Evolutionary conservation across 1,140 invertebrate species (phyloP).

Genomic region (Trialeurodes vaporariorum): DNA sequence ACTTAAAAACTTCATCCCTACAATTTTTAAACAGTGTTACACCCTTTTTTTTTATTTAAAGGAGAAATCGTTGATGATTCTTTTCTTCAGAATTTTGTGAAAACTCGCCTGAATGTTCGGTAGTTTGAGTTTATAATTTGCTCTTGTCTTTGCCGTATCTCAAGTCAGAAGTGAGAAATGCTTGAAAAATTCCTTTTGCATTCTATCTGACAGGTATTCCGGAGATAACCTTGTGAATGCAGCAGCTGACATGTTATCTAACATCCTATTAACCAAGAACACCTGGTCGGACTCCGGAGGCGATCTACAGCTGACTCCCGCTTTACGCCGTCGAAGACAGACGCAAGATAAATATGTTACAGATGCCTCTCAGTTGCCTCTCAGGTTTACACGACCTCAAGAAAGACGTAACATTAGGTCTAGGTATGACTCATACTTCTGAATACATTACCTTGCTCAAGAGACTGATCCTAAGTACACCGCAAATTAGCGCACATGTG

Average conservation of each 20-base stretch:
- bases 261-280: constrained; percentile 2
- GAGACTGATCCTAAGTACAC: too few relatives aligned
- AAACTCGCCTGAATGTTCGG: too few relatives aligned
- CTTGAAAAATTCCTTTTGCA: neutral
- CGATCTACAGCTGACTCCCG: constrained; percentile 38
- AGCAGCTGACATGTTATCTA: neutral
- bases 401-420: constrained; percentile 13
- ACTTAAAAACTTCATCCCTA: too few relatives aligned
- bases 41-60: too few relatives aligned
- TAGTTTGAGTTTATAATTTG: too few relatives aligned
- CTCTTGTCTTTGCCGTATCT: too few relatives aligned
- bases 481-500: too few relatives aligned
- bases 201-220: neutral
- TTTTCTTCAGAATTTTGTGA: too few relatives aligned
- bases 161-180: too few relatives aligned
- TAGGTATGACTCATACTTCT: constrained; percentile 11
- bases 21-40: too few relatives aligned
- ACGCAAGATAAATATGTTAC: constrained; percentile 59
- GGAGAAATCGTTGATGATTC: too few relatives aligned
- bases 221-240: constrained; percentile 4
- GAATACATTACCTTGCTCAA: too few relatives aligned
- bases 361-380: constrained; percentile 55
- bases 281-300: neutral
- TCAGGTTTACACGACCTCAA: constrained; percentile 55
- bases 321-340: constrained; percentile 51